Conservation (phyloP, 2,888 invertebrate genomes). For the Lithophane leautieri region DNA sequence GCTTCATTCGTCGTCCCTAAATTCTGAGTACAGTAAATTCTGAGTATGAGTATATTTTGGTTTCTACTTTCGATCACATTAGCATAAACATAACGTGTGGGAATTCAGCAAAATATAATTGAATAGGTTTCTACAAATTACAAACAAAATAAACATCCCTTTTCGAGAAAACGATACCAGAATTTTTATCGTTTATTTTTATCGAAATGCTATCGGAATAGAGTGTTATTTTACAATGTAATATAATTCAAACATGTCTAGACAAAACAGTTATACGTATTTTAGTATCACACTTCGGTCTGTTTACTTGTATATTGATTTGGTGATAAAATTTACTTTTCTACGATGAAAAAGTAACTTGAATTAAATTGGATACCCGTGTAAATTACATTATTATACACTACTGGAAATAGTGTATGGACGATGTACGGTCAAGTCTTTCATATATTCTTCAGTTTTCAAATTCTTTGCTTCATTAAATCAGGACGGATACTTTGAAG, state of each 20-base stretch:
- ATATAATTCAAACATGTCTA: slow-evolving; percentile 51
- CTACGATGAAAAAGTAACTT: background rate
- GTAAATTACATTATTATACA: background rate
- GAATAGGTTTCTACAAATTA: slow-evolving; percentile 9
- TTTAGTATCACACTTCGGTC: slow-evolving; percentile 57
- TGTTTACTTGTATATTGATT: slow-evolving; percentile 35
- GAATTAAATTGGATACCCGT: background rate
- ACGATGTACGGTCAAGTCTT: background rate
- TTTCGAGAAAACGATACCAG: slow-evolving; percentile 2
- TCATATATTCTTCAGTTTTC: background rate
- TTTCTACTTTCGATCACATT: background rate
- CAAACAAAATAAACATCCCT: background rate
- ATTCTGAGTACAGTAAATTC: background rate
- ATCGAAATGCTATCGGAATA: slow-evolving; percentile 17
- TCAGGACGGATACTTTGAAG: too few species aligned
- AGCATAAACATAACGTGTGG: background rate
- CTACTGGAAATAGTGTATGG: background rate
- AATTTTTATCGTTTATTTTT: slow-evolving; percentile 24
- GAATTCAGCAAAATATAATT: slow-evolving; percentile 1
- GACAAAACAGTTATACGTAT: slow-evolving; percentile 43
- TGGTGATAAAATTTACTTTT: slow-evolving; percentile 26
- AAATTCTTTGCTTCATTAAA: too few species aligned
- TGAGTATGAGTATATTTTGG: background rate
- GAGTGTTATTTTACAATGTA: slow-evolving; percentile 44
- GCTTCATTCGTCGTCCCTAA: background rate